Base-by-base conservation (phyloP, 37 sponge, comb jelly and placozoan species). In the Eunapius fragilis region DNA sequence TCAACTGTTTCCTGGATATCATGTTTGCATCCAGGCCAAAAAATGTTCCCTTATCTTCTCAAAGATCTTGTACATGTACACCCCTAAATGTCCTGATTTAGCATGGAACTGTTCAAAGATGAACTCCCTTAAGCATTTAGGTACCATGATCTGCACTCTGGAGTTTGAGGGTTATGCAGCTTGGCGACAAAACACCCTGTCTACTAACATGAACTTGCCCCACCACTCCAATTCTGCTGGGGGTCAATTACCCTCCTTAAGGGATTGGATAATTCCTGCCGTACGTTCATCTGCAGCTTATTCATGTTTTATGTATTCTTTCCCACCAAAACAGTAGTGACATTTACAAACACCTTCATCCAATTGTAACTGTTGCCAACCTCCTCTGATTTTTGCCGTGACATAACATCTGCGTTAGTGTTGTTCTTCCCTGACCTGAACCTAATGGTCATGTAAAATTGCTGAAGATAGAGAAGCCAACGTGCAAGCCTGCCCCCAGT, bases 21-120 rank as follows among this genome's bases (percentile, higher is more conserved):
- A n/a, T 26, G 31, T 31, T 38, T 12, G 27, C 75, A 75, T 28
- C 84, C 76, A 47, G 76, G 84, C 84, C 84, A 84, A 28, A 75
- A 75, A 4, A 50, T 69, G 49, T 33, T 84, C 84, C 49, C 58
- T 74, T 24, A 84, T 19, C 67, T 74, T 81, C 28, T 22, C 58
- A n/a, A 84, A 13, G 17, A 67, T 84, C 58, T 75, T 84, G 22
- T 84, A n/a, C n/a, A n/a, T n/a, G n/a, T n/a, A n/a, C 25, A 27
- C 75, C 31, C 75, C 84, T 2, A 84, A 34, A 33, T 84, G 84
- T 10, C 84, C 84, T 7, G 49, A n/a, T 11, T 72, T 36, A 49
- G 30, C 37, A 25, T 84, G 84, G 0, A 84, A 30, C 33, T 84
- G 75, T 23, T 74, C 49, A 11, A 84, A 14, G 12, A 84, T 31